Evolutionary conservation across 2,797 vertebrate species (phyloP).

Genomic region (Mionectes olivaceus): DNA sequence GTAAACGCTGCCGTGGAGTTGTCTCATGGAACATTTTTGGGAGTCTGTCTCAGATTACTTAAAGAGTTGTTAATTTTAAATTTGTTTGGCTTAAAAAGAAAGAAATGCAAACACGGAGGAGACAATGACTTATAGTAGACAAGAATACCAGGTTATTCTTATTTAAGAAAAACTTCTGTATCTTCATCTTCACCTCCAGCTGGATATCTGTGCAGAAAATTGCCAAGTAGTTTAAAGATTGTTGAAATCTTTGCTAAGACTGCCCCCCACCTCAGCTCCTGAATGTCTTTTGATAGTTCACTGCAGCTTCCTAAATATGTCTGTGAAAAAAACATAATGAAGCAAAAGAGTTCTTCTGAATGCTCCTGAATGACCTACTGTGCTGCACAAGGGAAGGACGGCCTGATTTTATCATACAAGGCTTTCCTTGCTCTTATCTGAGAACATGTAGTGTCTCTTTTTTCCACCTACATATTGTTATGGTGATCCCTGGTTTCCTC

Average conservation of each 20-base stretch:
- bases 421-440: slow-evolving; percentile 51
- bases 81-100: slow-evolving; percentile 29
- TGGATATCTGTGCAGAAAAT: neutral
- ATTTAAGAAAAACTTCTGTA: slow-evolving; percentile 7
- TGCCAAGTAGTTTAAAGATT: neutral
- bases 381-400: neutral
- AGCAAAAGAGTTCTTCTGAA: slow-evolving; percentile 25
- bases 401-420: slow-evolving; percentile 16
- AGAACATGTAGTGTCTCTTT: neutral
- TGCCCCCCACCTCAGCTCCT: neutral
- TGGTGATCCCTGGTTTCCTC: slow-evolving; percentile 41
- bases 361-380: slow-evolving; percentile 25
- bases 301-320: neutral
- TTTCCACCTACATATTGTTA: slow-evolving; percentile 56
- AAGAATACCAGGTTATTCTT: neutral
- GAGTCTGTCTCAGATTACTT: neutral
- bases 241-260: slow-evolving; percentile 14
- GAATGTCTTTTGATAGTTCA: slow-evolving; percentile 28
- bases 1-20: neutral
- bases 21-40: neutral
- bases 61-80: slow-evolving; percentile 28
- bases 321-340: neutral
- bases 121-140: neutral
- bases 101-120: slow-evolving; percentile 41
- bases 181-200: neutral